Base-by-base conservation (phyloP, 2,888 invertebrate species). In the Litoditis marina region DNA sequence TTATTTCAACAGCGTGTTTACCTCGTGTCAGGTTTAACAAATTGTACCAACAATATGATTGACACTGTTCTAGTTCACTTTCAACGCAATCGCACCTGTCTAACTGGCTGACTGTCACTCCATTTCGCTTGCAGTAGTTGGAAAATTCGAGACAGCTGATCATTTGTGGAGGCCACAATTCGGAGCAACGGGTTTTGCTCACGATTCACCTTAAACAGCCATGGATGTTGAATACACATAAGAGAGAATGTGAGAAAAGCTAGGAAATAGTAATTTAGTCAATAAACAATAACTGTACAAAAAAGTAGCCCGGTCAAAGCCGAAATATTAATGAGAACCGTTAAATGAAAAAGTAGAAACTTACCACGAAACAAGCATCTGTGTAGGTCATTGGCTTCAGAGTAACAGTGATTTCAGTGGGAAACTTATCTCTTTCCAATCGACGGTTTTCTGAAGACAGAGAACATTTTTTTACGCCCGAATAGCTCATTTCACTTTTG, bases 131-230 rank as follows among this genome's bases (percentile, higher is more conserved):
- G 58, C 22, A 76, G 60, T n/a, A 77, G 62, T 27, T 76, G 70
- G 34, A 77, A 62, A 2, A 78, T 53, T 49, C 68, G 68, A 13
- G 56, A 25, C 7, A 78, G 62, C n/a, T 67, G 66, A 47, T 78
- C 78, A 59, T 78, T 78, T n/a, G 69, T 63, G 46, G 61, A 68
- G n/a, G 77, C 31, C 49, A 63, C 69, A 2, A 78, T 19, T 16
- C 63, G 64, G 8, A 78, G 58, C 31, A 64, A 63, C 3, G 78
- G 78, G 46, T 78, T 78, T 30, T 74, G 71, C 34, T 72, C 65
- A 27, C 67, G 69, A 3, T 64, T 51, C 4, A 60, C 46, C 42
- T 55, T 36, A 30, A n/a, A n/a, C n/a, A n/a, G n/a, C n/a, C n/a
- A n/a, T n/a, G n/a, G n/a, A n/a, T n/a, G n/a, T n/a, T n/a, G n/a